These are phyloP conservation scores for Sepioteuthis lessoniana DNA, from an alignment of 2,888 invertebrate species.

Conservation along the genomic window DNA sequence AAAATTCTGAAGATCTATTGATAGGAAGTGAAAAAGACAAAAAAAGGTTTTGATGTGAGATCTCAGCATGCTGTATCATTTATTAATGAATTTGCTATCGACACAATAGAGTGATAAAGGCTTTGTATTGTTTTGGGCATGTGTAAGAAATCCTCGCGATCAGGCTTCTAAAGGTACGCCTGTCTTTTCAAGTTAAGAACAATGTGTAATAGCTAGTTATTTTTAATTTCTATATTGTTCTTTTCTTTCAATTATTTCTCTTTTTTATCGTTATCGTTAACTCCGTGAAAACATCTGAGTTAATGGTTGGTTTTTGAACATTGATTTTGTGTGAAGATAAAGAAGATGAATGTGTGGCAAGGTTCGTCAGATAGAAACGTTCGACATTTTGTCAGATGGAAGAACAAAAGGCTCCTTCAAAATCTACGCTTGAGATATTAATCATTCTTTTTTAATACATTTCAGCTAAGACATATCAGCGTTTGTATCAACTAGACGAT, in stretches of 20 bases:
- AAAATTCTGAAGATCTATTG: background rate
- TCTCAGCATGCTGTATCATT: background rate
- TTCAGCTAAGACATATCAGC: too few relatives aligned
- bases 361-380: too few relatives aligned
- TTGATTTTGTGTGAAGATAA: too few relatives aligned
- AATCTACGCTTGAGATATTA: too few relatives aligned
- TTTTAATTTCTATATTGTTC: background rate
- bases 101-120: constrained; percentile 2
- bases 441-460: too few relatives aligned
- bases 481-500: too few relatives aligned
- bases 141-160: background rate
- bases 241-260: background rate
- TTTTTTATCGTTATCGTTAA: background rate
- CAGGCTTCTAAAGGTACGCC: background rate
- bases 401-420: too few relatives aligned
- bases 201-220: background rate
- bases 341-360: too few relatives aligned
- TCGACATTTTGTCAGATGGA: too few relatives aligned
- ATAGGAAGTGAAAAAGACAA: background rate
- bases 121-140: background rate
- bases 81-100: constrained; percentile 1
- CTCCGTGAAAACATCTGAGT: background rate
- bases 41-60: background rate
- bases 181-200: background rate
- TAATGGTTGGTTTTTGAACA: background rate